Evolutionary conservation across 2,888 invertebrate species (phyloP).

Genomic region (Philaethria dido): DNA sequence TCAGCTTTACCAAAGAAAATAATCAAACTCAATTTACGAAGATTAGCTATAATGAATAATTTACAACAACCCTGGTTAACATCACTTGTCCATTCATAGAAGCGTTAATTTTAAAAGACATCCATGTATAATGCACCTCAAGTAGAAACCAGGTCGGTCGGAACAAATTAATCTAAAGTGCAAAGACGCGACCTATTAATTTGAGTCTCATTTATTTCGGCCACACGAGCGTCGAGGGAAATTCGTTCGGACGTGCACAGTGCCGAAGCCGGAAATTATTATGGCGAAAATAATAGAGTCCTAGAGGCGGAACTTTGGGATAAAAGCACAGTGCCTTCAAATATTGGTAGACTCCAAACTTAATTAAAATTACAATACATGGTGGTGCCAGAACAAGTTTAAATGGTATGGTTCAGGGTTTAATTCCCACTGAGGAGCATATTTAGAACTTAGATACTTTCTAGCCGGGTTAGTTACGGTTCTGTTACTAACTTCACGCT

Average conservation of each 20-base stretch:
- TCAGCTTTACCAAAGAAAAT: not conserved
- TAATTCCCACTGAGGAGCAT: not conserved
- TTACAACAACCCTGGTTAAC: not conserved
- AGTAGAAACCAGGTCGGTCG: slow-evolving; percentile 23
- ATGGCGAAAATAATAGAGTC: slow-evolving; percentile 25
- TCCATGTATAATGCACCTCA: slow-evolving; percentile 15
- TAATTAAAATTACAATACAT: not conserved
- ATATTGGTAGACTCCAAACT: not conserved
- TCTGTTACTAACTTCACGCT: too few species aligned
- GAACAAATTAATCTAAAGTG: slow-evolving; percentile 35
- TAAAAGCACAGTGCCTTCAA: not conserved
- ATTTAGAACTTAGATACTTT: not conserved
- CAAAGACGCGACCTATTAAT: slow-evolving; percentile 30
- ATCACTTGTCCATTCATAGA: not conserved
- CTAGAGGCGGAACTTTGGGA: slow-evolving; percentile 9
- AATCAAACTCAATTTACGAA: not conserved
- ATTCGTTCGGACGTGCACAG: slow-evolving; percentile 24
- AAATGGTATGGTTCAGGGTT: not conserved
- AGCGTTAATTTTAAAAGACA: slow-evolving; percentile 2
- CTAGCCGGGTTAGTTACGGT: too few species aligned
- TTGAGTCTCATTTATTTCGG: slow-evolving; percentile 30
- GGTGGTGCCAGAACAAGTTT: not conserved
- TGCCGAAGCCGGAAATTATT: slow-evolving; percentile 19
- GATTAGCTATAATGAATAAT: not conserved
- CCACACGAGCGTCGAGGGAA: slow-evolving; percentile 29